Evolutionary conservation across 2,797 vertebrate genomes (phyloP), one percentile per base, ranked within the genome.

Genomic region (Hafferia zeledoni): DNA sequence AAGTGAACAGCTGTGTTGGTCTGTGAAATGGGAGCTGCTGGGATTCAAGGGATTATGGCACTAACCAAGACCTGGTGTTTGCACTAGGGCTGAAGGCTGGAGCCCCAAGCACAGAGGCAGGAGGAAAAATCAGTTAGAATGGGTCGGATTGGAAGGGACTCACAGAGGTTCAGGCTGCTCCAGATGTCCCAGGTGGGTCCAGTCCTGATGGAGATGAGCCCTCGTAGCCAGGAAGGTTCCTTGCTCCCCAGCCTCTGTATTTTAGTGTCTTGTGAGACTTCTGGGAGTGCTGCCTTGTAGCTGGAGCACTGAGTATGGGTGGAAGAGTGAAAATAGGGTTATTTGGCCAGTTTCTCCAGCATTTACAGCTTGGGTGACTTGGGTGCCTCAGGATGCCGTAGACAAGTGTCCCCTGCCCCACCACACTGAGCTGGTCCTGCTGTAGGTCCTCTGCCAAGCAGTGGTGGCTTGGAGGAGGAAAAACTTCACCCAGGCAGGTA

Each of bases 1-100:
- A 68, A 74, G 47, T 15, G 82, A 89, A n/a, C 90, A 93, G 90
- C 87, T 87, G 82, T 82, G 87, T 8, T 44, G 37, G 28, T 50
- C 59, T 59, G 90, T 69, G 85, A 72, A 93, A 85, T 31, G 70
- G 88, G 87, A 95, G 88, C 94, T 89, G 92, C 88, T 89, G 4
- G 4, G 39, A 84, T 70, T 85, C 92, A 46, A 5, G 43, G 88
- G 60, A 71, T 90, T 79, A 39, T 76, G 64, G 49, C 76, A 31
- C 76, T 64, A 57, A 61, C 86, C 59, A 17, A 31, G 88, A 35
- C 43, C 76, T 76, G 85, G 67, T 50, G 63, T 85, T 71, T 72
- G 37, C 8, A 3, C 47, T 35, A 57, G 74, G 57, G 31, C 56
- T 55, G 64, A 28, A 41, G 76, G 64, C 86, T 49, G 68, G 63